Conservation (phyloP, 2,888 invertebrate species). For the Zelleria hepariella region DNA sequence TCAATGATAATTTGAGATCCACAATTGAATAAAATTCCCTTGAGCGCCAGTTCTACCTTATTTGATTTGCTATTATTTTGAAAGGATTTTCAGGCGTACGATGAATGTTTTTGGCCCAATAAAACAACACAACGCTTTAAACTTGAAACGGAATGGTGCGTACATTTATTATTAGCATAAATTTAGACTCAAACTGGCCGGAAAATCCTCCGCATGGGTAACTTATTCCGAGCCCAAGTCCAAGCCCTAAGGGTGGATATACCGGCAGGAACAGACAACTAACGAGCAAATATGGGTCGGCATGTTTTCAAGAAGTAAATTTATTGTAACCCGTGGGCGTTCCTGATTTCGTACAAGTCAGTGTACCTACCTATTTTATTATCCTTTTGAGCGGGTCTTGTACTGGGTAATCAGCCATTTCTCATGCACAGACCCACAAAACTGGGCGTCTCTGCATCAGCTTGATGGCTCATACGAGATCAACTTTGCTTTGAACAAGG, state of each 20-base stretch:
- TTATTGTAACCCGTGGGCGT: neutral
- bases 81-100: neutral
- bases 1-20: constrained; percentile 16
- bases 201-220: neutral
- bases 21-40: constrained; percentile 20
- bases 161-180: neutral
- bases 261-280: neutral
- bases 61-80: neutral
- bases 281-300: constrained; percentile 1
- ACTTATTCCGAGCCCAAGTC: neutral
- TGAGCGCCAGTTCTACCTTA: neutral
- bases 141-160: neutral
- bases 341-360: neutral
- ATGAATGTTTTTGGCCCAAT: neutral
- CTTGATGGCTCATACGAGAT: neutral
- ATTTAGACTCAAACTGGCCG: neutral
- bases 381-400: neutral
- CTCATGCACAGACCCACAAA: neutral
- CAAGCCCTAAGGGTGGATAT: neutral
- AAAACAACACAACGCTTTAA: neutral
- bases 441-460: neutral
- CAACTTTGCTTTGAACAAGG: neutral
- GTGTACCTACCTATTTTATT: neutral
- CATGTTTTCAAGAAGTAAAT: neutral
- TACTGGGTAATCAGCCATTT: neutral